Percentiles rank a stretch among this genome's conserved stretches.
Evolutionary conservation across 1,140 invertebrate genomes (phyloP).

Genomic region (Sycophila sp.): DNA sequence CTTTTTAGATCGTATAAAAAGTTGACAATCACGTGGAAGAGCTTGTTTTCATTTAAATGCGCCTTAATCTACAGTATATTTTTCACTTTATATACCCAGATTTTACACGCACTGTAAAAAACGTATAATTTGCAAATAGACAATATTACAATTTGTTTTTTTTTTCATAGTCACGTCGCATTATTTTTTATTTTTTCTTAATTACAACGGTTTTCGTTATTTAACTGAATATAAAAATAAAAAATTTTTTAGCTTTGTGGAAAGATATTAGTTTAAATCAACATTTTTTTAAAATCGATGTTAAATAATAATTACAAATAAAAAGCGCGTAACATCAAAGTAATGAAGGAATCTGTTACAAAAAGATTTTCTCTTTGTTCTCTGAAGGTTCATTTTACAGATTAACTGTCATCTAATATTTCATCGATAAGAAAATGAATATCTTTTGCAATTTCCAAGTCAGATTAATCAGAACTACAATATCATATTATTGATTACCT

Average conservation of each 20-base stretch:
- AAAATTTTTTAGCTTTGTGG: background rate
- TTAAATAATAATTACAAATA: slow-evolving; percentile 14
- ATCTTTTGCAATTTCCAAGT: background rate
- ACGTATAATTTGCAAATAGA: slow-evolving; percentile 8
- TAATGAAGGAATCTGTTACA: background rate
- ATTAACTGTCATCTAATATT: slow-evolving; percentile 12
- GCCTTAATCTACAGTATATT: slow-evolving; percentile 6
- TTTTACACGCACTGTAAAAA: background rate
- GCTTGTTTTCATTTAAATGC: background rate
- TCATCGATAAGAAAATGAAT: slow-evolving; percentile 7
- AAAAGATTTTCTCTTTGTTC: slow-evolving; percentile 8
- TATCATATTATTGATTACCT: background rate
- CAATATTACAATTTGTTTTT: background rate
- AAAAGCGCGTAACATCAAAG: slow-evolving; percentile 6
- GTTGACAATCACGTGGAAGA: slow-evolving; percentile 14
- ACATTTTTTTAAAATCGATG: background rate
- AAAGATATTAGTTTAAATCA: background rate
- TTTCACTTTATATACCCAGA: slow-evolving; percentile 18
- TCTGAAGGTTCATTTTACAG: slow-evolving; percentile 1
- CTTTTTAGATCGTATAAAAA: background rate
- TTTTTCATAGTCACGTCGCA: no score
- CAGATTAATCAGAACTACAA: background rate
- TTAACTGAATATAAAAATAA: no score
- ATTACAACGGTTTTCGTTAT: no score
- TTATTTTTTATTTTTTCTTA: no score